Percentiles rank a stretch among this genome's conserved stretches.
phyloP scores from a whole-genome alignment of 2,888 invertebrate genomes.

The Meandrusa payeni region DNA sequence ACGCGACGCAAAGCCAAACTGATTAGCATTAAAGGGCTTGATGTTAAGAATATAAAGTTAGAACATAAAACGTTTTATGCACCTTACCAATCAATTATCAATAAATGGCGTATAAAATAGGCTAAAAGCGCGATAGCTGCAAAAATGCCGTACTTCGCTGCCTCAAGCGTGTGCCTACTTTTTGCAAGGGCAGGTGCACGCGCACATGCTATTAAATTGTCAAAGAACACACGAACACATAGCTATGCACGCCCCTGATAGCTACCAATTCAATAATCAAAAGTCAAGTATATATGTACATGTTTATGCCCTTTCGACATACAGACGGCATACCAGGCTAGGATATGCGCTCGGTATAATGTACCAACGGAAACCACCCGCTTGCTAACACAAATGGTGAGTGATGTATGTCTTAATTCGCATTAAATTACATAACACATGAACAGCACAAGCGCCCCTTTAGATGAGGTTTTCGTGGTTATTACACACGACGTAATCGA shows the following conservation, averaged over 20 bases:
- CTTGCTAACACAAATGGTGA: conserved; percentile 45
- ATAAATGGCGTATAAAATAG: conserved; percentile 75
- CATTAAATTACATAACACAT: conserved; percentile 43
- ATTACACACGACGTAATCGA: conserved; percentile 60
- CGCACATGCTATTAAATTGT: conserved; percentile 80
- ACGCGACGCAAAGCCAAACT: conserved; percentile 14
- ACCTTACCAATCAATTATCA: conserved; percentile 78
- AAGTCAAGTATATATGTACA: conserved; percentile 44
- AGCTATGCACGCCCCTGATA: conserved; percentile 51
- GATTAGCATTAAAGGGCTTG: conserved; percentile 17
- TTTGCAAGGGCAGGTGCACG: conserved; percentile 76
- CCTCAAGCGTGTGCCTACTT: conserved; percentile 76
- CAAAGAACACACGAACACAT: conserved; percentile 69
- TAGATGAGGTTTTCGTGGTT: conserved; percentile 42
- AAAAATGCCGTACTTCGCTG: conserved; percentile 75
- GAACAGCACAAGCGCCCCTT: conserved; percentile 45
- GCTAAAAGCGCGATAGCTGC: conserved; percentile 60
- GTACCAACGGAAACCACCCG: conserved; percentile 29
- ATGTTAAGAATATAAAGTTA: conserved; percentile 45
- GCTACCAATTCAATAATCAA: conserved; percentile 66
- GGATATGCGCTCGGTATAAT: conserved; percentile 31
- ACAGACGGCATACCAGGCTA: conserved; percentile 27
- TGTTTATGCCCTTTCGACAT: conserved; percentile 16
- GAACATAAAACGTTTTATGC: conserved; percentile 53
- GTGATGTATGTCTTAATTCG: conserved; percentile 33